Evolutionary conservation across 1,140 invertebrate species (phyloP), one percentile per base, ranked within the genome.

Genomic region (Gryllus bimaculatus): DNA sequence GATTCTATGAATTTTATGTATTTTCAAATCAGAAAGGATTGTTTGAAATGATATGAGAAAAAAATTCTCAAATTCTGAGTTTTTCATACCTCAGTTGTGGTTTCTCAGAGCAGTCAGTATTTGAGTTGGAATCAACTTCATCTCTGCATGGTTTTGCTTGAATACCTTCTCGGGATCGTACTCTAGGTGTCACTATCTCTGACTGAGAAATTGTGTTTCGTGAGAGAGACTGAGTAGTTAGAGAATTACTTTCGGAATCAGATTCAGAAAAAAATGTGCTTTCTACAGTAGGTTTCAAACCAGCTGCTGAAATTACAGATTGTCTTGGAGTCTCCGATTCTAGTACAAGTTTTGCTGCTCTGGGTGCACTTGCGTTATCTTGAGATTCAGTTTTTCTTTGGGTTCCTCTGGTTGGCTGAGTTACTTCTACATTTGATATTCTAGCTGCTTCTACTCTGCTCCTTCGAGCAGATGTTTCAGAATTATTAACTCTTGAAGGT

Each of bases 61-160:
- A 39, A 39, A 39, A 39, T 39, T 39, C 26, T 39, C 26, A 39
- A 39, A 66, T 66, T 66, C 18, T 10, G 10, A 66, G 54, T 13
- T 18, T 73, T 18, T 74, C n/a, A 82, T 87, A 87, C 86, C 86
- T 87, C 79, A 82, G 77, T 85, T 85, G 85, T 78, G 86, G 85
- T 81, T 87, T 87, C 84, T 87, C 86, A 84, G 86, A 86, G 86
- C 86, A 87, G 81, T 87, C 86, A 80, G 85, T 83, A 84, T 84
- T 85, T 79, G 83, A 82, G 76, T 84, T 85, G 82, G 76, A 18
- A 77, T 77, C 76, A n/a, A 77, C 48, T 48, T 47, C 76, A 77
- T 77, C 76, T 20, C 47, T 48, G 48, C 76, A 77, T 21, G 47
- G 48, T 77, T 54, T 77, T 10, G n/a, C 48, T 77, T 77, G 76